Conservation (phyloP, 1,140 invertebrate genomes). For the Halictus rubicundus region DNA sequence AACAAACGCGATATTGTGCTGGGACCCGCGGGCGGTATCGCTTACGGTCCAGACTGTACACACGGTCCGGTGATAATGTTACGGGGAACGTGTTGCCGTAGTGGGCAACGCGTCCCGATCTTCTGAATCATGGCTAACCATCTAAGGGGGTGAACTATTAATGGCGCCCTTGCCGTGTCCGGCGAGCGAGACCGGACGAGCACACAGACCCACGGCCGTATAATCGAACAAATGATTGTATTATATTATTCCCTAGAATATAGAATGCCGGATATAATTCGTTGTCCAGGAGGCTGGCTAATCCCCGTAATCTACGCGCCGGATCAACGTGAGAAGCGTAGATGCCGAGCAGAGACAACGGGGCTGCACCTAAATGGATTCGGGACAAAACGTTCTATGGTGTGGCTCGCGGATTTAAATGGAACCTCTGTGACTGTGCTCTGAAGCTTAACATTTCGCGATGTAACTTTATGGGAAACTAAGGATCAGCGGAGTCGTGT, state of each 20-base stretch:
- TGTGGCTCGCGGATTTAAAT: no score
- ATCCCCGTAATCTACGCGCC: neutral
- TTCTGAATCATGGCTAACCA: conserved; percentile 20
- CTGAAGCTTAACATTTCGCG: no score
- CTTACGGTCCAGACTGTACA: neutral
- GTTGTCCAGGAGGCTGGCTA: neutral
- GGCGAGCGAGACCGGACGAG: neutral
- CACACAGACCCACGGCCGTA: neutral
- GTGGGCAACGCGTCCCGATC: neutral
- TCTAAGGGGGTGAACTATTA: conserved; percentile 14
- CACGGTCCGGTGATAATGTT: neutral
- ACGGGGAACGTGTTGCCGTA: neutral
- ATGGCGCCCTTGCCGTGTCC: neutral
- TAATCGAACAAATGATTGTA: neutral
- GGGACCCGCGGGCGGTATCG: neutral
- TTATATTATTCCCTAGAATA: neutral
- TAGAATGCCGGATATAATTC: neutral
- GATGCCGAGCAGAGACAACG: conserved; percentile 1
- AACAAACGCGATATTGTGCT: neutral
- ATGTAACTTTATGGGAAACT: no score
- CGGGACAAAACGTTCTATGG: neutral
- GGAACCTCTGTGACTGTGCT: no score
- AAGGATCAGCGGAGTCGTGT: no score
- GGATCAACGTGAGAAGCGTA: neutral
- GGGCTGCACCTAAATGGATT: neutral